Evolutionary conservation across 2,888 invertebrate species (phyloP), one percentile per base, ranked within the genome.

Genomic region (Rhamnusium bicolor): DNA sequence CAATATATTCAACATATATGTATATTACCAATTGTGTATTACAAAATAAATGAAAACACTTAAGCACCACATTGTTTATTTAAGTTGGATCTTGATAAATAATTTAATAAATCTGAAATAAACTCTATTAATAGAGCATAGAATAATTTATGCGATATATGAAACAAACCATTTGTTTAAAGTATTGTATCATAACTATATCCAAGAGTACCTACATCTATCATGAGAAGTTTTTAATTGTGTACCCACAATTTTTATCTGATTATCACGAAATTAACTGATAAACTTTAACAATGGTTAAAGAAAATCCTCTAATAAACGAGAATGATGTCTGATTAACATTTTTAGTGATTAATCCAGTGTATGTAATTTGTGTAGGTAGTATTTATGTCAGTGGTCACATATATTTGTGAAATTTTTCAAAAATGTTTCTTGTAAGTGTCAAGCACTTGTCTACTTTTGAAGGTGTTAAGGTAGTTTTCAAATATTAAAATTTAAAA

Each of bases 371-470:
- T 53, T 51, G 53, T 63, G 49, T 27, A 47, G 24, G 3, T 4
- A 4, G n/a, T 40, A 40, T n/a, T 65, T 27, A 16, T 29, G 49
- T 71, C 58, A 58, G 65, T 65, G 70, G 58, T 71, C 19, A 16
- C 56, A 49, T 65, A 49, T 58, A 47, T 63, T 16, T 71, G 65
- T 27, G 65, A 65, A 49, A 71, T 56, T 58, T 27, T 71, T 29
- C 56, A 65, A 49, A 71, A 49, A 63, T 71, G 70, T 65, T 70
- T 46, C 58, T 63, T 49, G 70, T 71, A 61, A 71, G 70, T 71
- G 18, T 16, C 8, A 29, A 62, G 12, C 8, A 21, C 19, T 32
- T 49, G 16, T 47, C 58, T 68, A 58, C 12, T 40, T 40, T n/a
- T 40, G 32, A 32, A 32, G 32, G 32, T 32, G 2, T 24, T 24